Evolutionary conservation across 2,113 vertebrate species (phyloP).

Genomic region (Heloderma charlesbogerti): DNA sequence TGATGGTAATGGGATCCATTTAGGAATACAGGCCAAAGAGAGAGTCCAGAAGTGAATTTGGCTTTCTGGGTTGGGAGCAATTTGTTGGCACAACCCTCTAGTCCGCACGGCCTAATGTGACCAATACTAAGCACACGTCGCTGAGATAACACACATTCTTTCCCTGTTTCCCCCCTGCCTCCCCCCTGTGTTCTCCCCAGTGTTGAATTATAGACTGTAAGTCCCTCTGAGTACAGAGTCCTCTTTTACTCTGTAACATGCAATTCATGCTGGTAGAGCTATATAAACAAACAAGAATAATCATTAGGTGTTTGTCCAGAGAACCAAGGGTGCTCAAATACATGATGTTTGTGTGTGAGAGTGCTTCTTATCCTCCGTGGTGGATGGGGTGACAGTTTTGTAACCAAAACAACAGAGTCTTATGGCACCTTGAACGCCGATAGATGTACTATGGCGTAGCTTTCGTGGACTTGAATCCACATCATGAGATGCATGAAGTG

Average conservation of each 20-base stretch:
- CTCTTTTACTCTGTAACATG: too few species aligned
- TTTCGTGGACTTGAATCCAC: too few species aligned
- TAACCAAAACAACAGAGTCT: too few species aligned
- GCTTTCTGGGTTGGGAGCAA: background rate
- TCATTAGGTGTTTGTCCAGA: background rate
- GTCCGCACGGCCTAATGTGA: background rate
- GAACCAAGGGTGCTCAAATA: background rate
- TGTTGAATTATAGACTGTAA: too few species aligned
- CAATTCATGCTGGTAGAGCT: too few species aligned
- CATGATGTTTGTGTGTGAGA: background rate
- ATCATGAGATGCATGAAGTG: too few species aligned
- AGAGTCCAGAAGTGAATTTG: background rate
- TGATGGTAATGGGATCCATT: background rate
- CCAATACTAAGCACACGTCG: background rate
- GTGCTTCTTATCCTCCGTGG: background rate
- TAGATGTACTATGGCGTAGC: too few species aligned
- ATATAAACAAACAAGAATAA: background rate
- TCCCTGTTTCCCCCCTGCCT: too few species aligned
- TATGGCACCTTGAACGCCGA: too few species aligned
- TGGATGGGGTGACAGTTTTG: background rate
- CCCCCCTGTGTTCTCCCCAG: too few species aligned
- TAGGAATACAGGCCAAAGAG: background rate
- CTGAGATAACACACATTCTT: background rate
- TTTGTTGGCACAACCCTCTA: background rate
- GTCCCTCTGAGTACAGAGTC: too few species aligned